Percentiles rank a stretch among this genome's conserved stretches.
phyloP scores from a whole-genome alignment of 1,140 invertebrate species.

The Brachionus plicatilis region DNA sequence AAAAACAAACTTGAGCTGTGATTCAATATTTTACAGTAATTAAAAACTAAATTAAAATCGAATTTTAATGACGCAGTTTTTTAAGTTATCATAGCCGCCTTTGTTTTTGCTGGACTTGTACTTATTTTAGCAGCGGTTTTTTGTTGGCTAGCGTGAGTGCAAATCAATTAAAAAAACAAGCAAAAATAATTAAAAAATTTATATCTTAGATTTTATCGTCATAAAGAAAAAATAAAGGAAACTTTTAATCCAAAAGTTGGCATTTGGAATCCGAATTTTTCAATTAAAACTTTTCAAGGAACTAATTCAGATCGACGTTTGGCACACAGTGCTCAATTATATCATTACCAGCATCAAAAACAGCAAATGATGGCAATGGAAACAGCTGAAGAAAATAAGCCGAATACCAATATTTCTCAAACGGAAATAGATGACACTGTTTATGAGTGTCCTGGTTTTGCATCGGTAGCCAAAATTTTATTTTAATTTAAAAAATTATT shows the following conservation, averaged over 20 bases:
- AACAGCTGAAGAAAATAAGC: slow-evolving; percentile 49
- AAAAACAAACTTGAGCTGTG: not conserved
- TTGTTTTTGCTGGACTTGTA: slow-evolving; percentile 59
- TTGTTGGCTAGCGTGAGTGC: slow-evolving; percentile 72
- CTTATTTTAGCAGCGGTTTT: slow-evolving; percentile 67
- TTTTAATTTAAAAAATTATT: not conserved
- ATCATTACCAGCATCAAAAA: slow-evolving; percentile 97
- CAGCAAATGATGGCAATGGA: slow-evolving; percentile 76
- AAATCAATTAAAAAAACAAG: not conserved
- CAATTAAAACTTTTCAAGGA: not conserved
- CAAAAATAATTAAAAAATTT: not conserved
- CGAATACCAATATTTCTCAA: slow-evolving; percentile 80
- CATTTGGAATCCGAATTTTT: slow-evolving; percentile 41
- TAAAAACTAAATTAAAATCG: not conserved
- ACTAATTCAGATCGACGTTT: slow-evolving; percentile 68
- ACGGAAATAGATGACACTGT: slow-evolving; percentile 95
- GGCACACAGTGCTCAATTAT: slow-evolving; percentile 95
- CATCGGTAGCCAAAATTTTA: slow-evolving; percentile 63
- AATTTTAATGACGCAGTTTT: slow-evolving; percentile 15
- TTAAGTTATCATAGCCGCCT: slow-evolving; percentile 58
- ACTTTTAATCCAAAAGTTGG: not conserved
- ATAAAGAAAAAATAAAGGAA: not conserved
- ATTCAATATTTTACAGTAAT: not conserved
- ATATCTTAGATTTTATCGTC: slow-evolving; percentile 28
- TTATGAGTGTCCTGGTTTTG: slow-evolving; percentile 92